Evolutionary conservation across 2,888 invertebrate genomes (phyloP).

Genomic region (Lysandra coridon): DNA sequence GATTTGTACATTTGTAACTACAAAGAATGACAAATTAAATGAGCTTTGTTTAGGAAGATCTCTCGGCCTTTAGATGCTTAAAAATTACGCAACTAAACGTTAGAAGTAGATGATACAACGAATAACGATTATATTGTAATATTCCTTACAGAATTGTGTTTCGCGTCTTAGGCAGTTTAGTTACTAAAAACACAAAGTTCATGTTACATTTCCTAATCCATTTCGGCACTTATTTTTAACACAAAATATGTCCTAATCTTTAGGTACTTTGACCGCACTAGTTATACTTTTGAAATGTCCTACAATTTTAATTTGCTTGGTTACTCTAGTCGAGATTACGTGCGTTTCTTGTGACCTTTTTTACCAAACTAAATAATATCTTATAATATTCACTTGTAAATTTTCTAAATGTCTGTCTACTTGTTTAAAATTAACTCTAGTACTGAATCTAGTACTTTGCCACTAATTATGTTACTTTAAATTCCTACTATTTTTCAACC

Average conservation of each 20-base stretch:
- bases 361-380: neutral
- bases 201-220: neutral
- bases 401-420: neutral
- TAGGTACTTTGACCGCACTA: neutral
- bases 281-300: neutral
- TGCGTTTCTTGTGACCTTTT: neutral
- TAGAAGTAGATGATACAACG: neutral
- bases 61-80: neutral
- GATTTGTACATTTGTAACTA: conserved; percentile 31
- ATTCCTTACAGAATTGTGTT: neutral
- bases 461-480: no score
- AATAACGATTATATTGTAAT: neutral
- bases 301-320: neutral
- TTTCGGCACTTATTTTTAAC: neutral
- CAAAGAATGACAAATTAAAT: conserved; percentile 6
- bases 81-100: neutral
- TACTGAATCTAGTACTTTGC: no score
- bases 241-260: neutral
- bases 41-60: neutral
- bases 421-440: no score
- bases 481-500: no score
- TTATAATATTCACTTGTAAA: neutral
- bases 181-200: neutral
- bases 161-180: neutral
- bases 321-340: neutral